Evolutionary conservation across 2,113 vertebrate species (phyloP), one percentile per base, ranked within the genome.

Genomic region (Bucco capensis): DNA sequence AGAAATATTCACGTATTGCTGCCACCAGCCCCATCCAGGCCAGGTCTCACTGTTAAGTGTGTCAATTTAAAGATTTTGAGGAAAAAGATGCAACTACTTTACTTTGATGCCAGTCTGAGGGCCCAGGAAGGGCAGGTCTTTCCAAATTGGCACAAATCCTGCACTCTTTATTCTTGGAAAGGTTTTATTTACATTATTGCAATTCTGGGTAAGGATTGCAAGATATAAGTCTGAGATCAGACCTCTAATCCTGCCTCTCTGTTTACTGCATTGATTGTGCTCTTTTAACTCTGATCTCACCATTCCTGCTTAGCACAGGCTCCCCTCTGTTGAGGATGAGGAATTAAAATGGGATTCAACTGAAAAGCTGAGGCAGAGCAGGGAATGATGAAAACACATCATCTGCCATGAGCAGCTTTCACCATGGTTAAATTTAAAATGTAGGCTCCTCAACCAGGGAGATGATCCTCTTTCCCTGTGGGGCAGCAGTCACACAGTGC

Each of bases 331-430:
- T 56, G 64, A 42, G 80, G 61, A 88, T 31, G 54, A 47, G 66
- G 86, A 96, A 94, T 94, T 96, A 93, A 93, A 93, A 72, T 9
- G 50, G 83, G 58, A 95, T 93, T 92, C 86, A 79, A 25, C 53
- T 66, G 74, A 82, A 96, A 93, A 90, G 92, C 92, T 89, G 67
- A 90, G 62, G 81, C 86, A 87, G 92, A 92, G 31, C 71, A 75
- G 70, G 51, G 81, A 94, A 93, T 50, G 93, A 96, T 80, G 81
- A 93, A 93, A 94, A 94, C 81, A 73, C 50, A 95, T 93, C 93
- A 95, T 93, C 86, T 90, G 82, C 93, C 92, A 82, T 6, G 21
- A 94, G 80, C 83, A 90, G 92, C 84, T 77, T 61, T 93, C 44
- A 28, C 66, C 78, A 44, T 5, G 8, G 83, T 85, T 96, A 94